Evolutionary conservation across 2,113 vertebrate genomes (phyloP), one percentile per base, ranked within the genome.

Genomic region (Scalopus aquaticus): DNA sequence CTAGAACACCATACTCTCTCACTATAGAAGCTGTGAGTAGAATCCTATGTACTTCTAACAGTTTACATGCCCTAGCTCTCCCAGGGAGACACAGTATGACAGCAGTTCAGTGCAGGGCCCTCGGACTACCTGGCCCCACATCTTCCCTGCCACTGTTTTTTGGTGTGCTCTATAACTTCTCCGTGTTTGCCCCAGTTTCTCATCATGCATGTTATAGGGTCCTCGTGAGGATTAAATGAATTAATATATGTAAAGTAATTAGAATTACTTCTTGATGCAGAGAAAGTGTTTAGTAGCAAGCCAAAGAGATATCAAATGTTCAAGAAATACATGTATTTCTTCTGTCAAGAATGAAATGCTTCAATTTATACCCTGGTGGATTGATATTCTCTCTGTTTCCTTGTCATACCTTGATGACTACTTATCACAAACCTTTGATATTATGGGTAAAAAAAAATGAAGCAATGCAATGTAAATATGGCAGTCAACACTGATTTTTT

Each of bases 11-110:
- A 0, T 90, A 98, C 92, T 99, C 99, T 0, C 99, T 99, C 90
- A 99, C 99, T 93, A 99, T 99, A 2, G 99, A 99, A 69, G 99
- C 98, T 42, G 99, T 99, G 88, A 98, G 98, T 96, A 78, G 11
- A 5, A 24, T 16, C 37, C 54, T 58, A 20, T 30, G 6, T n/a
- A 28, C 6, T 72, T 42, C 32, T 17, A 12, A 39, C 5, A 0
- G 19, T 4, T 65, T 60, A 46, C 3, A 12, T 1, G 3, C 4
- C 26, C 30, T 13, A 65, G 46, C 19, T 70, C 39, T 56, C 84
- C 26, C 35, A 60, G 64, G 30, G 19, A 77, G 13, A 77, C 10
- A 22, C 3, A 15, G 37, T 30, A 5, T 10, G 17, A 32, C 24
- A 22, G 73, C 12, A n/a, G 32, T 49, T 60, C 46, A n/a, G 8